Conservation (phyloP, 2,113 vertebrate species). For the Plectropomus leopardus region DNA sequence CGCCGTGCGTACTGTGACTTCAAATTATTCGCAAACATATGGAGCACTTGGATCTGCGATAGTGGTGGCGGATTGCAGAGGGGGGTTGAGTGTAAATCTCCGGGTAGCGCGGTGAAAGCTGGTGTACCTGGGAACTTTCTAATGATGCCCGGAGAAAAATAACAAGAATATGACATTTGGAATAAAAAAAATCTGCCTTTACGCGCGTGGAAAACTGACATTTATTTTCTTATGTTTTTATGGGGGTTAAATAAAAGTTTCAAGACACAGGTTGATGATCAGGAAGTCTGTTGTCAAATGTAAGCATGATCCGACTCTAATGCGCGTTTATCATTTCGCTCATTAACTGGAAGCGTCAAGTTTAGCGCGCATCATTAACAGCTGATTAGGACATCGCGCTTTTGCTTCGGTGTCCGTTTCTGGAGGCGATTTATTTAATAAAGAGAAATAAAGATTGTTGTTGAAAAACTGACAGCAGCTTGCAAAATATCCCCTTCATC, state of each 20-base stretch:
- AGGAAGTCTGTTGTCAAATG: conserved; percentile 59
- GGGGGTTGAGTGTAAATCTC: conserved; percentile 46
- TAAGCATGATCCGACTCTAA: conserved; percentile 50
- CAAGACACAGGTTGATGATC: background rate
- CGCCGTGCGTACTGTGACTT: conserved; percentile 45
- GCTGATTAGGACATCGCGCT: conserved; percentile 52
- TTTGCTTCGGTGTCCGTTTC: conserved; percentile 4
- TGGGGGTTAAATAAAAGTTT: conserved; percentile 71
- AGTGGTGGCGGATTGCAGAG: conserved; percentile 51
- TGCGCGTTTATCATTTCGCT: conserved; percentile 42
- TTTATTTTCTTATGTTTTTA: background rate
- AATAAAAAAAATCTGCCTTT: background rate
- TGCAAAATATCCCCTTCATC: background rate
- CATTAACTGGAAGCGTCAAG: conserved; percentile 54
- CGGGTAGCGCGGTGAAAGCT: conserved; percentile 48
- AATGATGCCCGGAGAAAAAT: conserved; percentile 24
- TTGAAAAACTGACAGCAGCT: conserved; percentile 10
- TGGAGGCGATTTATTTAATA: conserved; percentile 33
- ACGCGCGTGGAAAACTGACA: background rate
- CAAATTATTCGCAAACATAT: conserved; percentile 66
- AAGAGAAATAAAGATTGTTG: conserved; percentile 45
- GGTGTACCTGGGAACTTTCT: conserved; percentile 67
- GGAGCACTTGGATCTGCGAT: conserved; percentile 59
- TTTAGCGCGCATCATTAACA: conserved; percentile 69
- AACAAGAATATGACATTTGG: background rate